Percentiles rank a stretch among this genome's conserved stretches.
Conservation (phyloP, 2,888 invertebrate genomes). For the Tenthredo livida region DNA sequence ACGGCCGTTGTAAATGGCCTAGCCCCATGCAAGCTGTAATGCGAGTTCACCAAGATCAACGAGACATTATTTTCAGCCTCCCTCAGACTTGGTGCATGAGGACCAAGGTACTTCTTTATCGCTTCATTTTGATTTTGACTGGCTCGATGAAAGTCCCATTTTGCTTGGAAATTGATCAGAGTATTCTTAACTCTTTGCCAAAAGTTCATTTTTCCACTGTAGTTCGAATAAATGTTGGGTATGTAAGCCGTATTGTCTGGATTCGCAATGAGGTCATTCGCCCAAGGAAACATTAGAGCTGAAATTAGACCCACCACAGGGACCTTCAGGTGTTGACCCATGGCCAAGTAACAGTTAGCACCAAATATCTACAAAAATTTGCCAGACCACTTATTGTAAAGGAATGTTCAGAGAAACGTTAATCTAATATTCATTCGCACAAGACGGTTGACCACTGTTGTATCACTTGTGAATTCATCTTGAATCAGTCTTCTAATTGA, state of each 20-base stretch:
- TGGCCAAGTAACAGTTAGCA: slow-evolving; percentile 64
- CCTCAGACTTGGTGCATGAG: slow-evolving; percentile 72
- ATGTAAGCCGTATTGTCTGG: slow-evolving; percentile 62
- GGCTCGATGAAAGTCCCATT: slow-evolving; percentile 51
- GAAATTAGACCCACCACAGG: slow-evolving; percentile 61
- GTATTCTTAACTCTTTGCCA: slow-evolving; percentile 64
- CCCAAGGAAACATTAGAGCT: slow-evolving; percentile 58
- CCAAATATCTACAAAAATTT: slow-evolving; percentile 59
- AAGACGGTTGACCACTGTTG: no score
- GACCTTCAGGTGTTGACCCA: slow-evolving; percentile 64
- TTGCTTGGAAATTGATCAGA: neutral
- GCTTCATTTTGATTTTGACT: slow-evolving; percentile 60
- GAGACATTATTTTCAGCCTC: slow-evolving; percentile 78
- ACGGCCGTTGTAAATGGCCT: slow-evolving; percentile 78
- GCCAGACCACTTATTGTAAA: neutral
- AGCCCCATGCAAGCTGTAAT: slow-evolving; percentile 77
- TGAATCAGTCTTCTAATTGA: no score
- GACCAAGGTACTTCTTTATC: slow-evolving; percentile 64
- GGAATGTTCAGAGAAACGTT: no score
- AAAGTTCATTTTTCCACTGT: slow-evolving; percentile 57
- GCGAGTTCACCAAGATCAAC: slow-evolving; percentile 79
- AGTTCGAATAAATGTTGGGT: slow-evolving; percentile 54
- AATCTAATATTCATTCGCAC: no score
- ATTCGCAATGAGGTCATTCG: slow-evolving; percentile 60
- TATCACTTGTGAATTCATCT: no score